A percentile compares a stretch with the other conserved stretches of the same genome.
Conservation (phyloP, 2,888 invertebrate genomes). For the Caenorhabditis sp. region DNA sequence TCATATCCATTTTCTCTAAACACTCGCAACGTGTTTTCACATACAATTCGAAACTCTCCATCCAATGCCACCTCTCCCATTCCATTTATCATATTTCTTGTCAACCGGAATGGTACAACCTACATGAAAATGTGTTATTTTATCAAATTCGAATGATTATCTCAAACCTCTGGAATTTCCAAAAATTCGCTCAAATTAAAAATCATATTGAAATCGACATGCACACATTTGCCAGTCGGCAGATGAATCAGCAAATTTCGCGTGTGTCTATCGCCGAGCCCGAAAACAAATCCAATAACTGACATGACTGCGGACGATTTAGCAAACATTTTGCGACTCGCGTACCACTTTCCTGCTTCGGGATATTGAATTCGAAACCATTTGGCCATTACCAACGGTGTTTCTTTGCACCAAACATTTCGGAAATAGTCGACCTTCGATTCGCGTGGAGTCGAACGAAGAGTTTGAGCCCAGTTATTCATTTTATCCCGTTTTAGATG, state of each 20-base stretch:
- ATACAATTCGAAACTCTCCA: constrained; percentile 75
- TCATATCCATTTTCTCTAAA: constrained; percentile 82
- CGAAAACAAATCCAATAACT: constrained; percentile 71
- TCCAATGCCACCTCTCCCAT: constrained; percentile 90
- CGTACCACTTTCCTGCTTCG: constrained; percentile 78
- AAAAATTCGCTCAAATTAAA: constrained; percentile 80
- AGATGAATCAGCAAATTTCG: constrained; percentile 84
- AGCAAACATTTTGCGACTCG: constrained; percentile 87
- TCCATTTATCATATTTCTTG: constrained; percentile 93
- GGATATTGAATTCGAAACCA: constrained; percentile 77
- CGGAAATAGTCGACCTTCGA: constrained; percentile 23
- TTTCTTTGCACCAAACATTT: constrained; percentile 28
- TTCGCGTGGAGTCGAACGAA: neutral
- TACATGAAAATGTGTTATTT: constrained; percentile 42
- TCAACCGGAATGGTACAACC: constrained; percentile 83
- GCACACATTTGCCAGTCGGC: constrained; percentile 89
- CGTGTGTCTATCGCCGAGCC: constrained; percentile 65
- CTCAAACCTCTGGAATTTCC: constrained; percentile 52
- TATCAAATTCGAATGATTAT: neutral
- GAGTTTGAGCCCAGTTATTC: neutral
- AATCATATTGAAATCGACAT: constrained; percentile 96
- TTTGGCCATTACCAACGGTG: constrained; percentile 87
- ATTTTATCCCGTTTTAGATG: neutral
- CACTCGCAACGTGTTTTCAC: constrained; percentile 75
- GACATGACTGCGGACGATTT: constrained; percentile 96